These are phyloP conservation scores for western clawed frog (Xenopus tropicalis) DNA, from an alignment of 2,113 vertebrate genomes.

Conservation along the genomic window DNA sequence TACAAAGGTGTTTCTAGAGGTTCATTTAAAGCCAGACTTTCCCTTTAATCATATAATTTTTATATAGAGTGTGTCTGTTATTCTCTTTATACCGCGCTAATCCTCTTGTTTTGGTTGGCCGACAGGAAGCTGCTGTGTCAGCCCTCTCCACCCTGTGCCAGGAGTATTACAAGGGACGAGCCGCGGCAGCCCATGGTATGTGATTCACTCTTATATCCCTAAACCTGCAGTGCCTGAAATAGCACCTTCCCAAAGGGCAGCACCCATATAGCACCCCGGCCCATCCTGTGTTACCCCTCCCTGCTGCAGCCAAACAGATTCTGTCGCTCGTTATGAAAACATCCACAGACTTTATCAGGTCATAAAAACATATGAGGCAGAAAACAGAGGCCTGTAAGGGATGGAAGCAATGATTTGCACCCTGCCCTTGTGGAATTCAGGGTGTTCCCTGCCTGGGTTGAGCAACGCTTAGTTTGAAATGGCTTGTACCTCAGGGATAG, in stretches of 20 bases:
- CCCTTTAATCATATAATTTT: no score
- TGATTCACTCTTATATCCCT: slow-evolving; percentile 44
- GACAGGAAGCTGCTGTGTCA: slow-evolving; percentile 72
- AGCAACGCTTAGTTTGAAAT: neutral
- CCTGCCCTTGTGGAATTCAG: neutral
- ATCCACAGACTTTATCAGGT: no score
- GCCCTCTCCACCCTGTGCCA: slow-evolving; percentile 79
- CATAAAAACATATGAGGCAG: neutral
- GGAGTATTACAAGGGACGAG: slow-evolving; percentile 69
- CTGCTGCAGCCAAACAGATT: neutral
- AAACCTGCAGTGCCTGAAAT: slow-evolving; percentile 24
- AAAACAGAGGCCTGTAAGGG: slow-evolving; percentile 16
- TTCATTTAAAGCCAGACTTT: no score
- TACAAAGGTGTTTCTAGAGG: no score
- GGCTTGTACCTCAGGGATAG: no score
- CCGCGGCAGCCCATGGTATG: slow-evolving; percentile 75
- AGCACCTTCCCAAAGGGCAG: neutral
- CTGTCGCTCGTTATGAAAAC: neutral
- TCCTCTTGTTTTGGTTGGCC: slow-evolving; percentile 23
- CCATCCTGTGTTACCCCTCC: slow-evolving; percentile 11
- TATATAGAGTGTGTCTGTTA: no score
- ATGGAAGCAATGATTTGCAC: slow-evolving; percentile 1
- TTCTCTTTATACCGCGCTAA: neutral
- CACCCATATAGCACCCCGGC: slow-evolving; percentile 6
- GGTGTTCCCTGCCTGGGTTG: neutral